Conservation (phyloP, 1,140 invertebrate species). For the Rhopalosiphum maidis region DNA sequence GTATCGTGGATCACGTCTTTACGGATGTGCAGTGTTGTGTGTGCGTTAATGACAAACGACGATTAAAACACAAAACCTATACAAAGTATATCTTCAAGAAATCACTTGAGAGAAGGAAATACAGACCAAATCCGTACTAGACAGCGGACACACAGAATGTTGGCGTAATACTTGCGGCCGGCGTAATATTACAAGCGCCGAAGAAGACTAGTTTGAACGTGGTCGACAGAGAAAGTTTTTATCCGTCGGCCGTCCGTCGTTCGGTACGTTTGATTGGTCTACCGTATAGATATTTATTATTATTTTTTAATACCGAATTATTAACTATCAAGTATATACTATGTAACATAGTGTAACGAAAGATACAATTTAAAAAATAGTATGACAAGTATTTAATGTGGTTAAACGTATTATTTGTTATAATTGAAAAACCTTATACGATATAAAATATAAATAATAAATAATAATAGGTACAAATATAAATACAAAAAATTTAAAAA, state of each 20-base stretch:
- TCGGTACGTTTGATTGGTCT: slow-evolving; percentile 33
- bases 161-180: slow-evolving; percentile 25
- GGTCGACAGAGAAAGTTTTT: slow-evolving; percentile 54
- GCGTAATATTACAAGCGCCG: slow-evolving; percentile 46
- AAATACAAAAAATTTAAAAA: not conserved
- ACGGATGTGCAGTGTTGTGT: not conserved
- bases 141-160: slow-evolving; percentile 20
- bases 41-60: not conserved
- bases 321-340: not conserved
- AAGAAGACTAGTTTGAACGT: slow-evolving; percentile 56
- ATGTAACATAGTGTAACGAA: not conserved
- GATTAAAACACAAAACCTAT: not conserved
- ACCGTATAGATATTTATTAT: not conserved
- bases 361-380: not conserved
- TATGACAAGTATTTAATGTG: not conserved
- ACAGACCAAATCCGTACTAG: not conserved
- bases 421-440: slow-evolving; percentile 3
- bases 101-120: not conserved
- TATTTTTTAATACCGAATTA: slow-evolving; percentile 17
- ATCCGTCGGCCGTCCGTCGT: not conserved
- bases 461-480: not conserved
- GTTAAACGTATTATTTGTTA: slow-evolving; percentile 8
- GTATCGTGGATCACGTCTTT: not conserved
- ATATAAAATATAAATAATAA: slow-evolving; percentile 22
- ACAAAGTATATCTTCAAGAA: not conserved